Percentiles rank a stretch among this genome's conserved stretches.
phyloP scores from a whole-genome alignment of 2,113 vertebrate species.

The Anarrhichthys ocellatus region DNA sequence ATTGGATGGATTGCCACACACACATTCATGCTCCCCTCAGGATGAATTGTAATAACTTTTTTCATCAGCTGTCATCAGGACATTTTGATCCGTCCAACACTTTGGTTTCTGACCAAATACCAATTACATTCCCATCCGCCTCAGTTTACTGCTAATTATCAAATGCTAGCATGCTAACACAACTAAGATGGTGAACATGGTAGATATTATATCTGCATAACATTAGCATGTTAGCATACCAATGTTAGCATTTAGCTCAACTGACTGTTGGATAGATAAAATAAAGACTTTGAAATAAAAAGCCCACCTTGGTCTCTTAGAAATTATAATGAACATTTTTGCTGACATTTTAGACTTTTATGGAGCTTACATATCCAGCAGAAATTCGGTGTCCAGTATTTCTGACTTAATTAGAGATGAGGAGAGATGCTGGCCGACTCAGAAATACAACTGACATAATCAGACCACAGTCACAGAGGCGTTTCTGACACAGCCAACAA shows the following conservation, averaged over 20 bases:
- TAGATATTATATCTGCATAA: background rate
- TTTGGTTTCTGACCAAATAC: background rate
- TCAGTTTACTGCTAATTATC: background rate
- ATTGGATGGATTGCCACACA: background rate
- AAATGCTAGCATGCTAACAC: background rate
- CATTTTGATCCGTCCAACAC: background rate
- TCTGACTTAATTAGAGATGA: background rate
- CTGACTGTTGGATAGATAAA: background rate
- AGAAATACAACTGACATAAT: constrained; percentile 14
- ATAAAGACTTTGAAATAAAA: background rate
- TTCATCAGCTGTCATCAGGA: background rate
- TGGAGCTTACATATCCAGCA: background rate
- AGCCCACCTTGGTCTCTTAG: background rate
- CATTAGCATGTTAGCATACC: background rate
- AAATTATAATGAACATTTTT: background rate
- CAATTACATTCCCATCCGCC: background rate
- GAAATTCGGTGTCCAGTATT: background rate
- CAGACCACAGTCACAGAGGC: background rate
- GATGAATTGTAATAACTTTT: no score
- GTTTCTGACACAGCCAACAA: constrained; percentile 21
- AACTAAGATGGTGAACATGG: background rate
- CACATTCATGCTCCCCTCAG: background rate
- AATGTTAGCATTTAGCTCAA: background rate
- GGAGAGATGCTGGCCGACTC: background rate
- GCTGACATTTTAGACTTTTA: background rate